phyloP scores from a whole-genome alignment of 2,113 vertebrate genomes.

The Eira barbara region DNA sequence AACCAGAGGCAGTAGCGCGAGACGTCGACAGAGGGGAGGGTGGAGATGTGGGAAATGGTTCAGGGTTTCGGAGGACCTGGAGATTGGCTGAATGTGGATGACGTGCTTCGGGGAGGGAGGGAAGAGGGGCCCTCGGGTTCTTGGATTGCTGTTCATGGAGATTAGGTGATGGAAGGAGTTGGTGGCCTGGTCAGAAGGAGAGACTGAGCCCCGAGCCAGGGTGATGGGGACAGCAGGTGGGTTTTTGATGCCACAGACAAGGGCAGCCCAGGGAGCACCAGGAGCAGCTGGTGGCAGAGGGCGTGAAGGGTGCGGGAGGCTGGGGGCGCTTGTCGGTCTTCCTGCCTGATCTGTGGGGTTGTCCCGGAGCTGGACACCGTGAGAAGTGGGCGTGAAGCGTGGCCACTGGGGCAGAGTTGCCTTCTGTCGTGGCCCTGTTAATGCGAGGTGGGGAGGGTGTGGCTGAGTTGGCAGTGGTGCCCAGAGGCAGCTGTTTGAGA shows the following conservation, averaged over 20 bases:
- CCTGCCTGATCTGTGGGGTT: background rate
- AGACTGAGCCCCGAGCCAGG: background rate
- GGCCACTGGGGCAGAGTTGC: background rate
- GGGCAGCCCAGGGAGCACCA: background rate
- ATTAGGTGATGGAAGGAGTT: accelerated
- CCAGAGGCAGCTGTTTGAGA: background rate
- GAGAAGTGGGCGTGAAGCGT: background rate
- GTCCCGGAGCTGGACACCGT: background rate
- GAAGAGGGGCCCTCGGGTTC: too few relatives aligned
- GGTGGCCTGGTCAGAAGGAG: background rate
- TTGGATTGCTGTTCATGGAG: background rate
- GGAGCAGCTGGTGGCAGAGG: background rate
- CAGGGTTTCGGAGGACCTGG: background rate
- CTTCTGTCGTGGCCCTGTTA: accelerated
- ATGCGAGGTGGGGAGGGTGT: accelerated
- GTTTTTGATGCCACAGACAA: background rate
- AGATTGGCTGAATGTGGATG: background rate
- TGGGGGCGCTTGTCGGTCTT: accelerated
- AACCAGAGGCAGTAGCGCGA: background rate
- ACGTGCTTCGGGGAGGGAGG: background rate
- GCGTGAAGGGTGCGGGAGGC: accelerated
- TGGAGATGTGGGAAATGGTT: too few relatives aligned
- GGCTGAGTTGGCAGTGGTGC: background rate
- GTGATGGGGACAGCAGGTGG: background rate
- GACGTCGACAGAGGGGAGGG: background rate